These are phyloP conservation scores for Macroglossus sobrinus DNA, from an alignment of 2,113 vertebrate genomes.

Conservation along the genomic window DNA sequence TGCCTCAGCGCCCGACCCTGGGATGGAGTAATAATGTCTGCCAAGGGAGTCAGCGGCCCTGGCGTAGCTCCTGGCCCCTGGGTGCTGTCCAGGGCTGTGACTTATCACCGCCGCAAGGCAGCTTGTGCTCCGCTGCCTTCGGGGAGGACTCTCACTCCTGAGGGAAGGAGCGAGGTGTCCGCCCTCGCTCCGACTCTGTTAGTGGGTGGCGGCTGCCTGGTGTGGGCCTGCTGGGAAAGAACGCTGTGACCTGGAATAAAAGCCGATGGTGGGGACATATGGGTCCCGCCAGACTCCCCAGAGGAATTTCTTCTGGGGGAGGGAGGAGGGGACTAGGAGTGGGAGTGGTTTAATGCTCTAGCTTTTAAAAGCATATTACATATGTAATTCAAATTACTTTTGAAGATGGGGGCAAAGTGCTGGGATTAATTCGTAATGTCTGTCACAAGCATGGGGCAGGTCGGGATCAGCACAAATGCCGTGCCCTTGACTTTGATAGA, in stretches of 20 bases:
- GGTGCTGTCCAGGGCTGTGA: background rate
- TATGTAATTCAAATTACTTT: background rate
- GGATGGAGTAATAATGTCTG: background rate
- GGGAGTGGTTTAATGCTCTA: background rate
- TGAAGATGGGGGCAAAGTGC: background rate
- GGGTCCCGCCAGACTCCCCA: background rate
- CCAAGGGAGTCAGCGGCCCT: background rate
- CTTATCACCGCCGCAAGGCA: background rate
- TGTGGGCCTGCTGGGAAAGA: background rate
- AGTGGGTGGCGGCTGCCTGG: background rate
- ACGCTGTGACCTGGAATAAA: background rate
- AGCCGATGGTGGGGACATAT: background rate
- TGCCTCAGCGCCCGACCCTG: background rate
- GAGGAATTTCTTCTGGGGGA: background rate
- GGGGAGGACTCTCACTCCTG: background rate
- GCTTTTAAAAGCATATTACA: background rate
- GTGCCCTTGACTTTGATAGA: background rate
- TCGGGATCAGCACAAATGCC: fast-evolving
- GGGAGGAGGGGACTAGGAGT: too few relatives aligned
- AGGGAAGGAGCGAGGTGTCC: background rate
- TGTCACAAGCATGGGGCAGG: background rate
- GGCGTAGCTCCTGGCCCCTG: background rate
- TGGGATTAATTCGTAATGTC: background rate
- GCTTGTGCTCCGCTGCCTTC: too few relatives aligned
- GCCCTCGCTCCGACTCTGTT: background rate